Evolutionary conservation across 2,888 invertebrate genomes (phyloP).

Genomic region (Drosophila demipolita): DNA sequence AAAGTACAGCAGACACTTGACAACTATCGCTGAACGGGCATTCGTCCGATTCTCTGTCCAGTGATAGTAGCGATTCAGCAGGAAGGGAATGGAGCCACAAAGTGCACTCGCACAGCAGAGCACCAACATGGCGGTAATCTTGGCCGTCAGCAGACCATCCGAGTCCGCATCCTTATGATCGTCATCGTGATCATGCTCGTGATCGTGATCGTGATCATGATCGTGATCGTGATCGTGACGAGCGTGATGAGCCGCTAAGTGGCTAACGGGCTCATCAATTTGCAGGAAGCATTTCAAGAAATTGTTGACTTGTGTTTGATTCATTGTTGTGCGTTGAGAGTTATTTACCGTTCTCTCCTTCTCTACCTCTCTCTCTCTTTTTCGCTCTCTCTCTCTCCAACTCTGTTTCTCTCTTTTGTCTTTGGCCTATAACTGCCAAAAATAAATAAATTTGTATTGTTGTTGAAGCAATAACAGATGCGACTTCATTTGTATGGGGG

Average conservation of each 20-base stretch:
- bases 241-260: constrained; percentile 43
- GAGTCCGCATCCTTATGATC: constrained; percentile 76
- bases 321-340: constrained; percentile 52
- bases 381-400: neutral
- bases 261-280: constrained; percentile 70
- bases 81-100: constrained; percentile 91
- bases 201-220: constrained; percentile 39
- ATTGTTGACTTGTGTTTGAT: constrained; percentile 75
- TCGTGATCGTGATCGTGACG: constrained; percentile 51
- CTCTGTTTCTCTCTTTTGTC: constrained; percentile 16
- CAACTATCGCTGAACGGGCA: constrained; percentile 84
- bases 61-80: constrained; percentile 89
- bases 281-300: constrained; percentile 77
- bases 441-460: constrained; percentile 13
- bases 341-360: constrained; percentile 15
- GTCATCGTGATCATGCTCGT: constrained; percentile 47
- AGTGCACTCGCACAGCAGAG: constrained; percentile 91
- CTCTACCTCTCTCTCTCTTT: neutral
- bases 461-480: constrained; percentile 34
- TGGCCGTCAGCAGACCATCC: constrained; percentile 87
- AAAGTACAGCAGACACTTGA: constrained; percentile 90
- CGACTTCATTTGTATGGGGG: constrained; percentile 38
- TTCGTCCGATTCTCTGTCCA: constrained; percentile 86
- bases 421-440: constrained; percentile 60
- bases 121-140: constrained; percentile 92